A percentile compares a stretch with the other conserved stretches of the same genome.
phyloP scores from a whole-genome alignment of 2,888 invertebrate genomes.

The Drosophila neonasuta region DNA sequence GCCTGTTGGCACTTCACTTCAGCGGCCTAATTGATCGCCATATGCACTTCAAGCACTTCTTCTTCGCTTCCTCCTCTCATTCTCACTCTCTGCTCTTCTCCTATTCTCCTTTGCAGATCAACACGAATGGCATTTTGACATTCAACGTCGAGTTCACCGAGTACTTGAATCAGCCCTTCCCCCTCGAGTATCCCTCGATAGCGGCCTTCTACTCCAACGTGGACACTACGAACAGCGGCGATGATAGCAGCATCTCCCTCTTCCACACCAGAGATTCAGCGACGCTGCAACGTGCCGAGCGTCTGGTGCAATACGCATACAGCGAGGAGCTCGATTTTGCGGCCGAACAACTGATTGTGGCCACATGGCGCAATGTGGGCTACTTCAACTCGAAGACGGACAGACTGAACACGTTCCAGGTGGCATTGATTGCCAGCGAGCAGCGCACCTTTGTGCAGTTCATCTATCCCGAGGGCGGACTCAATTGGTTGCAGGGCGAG shows the following conservation, averaged over 20 bases:
- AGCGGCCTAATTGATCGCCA: conserved; percentile 50
- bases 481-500: conserved; percentile 95
- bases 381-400: conserved; percentile 85
- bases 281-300: conserved; percentile 86
- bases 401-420: conserved; percentile 94
- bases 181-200: conserved; percentile 93
- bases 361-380: conserved; percentile 95
- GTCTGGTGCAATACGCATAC: conserved; percentile 89
- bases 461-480: conserved; percentile 92
- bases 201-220: conserved; percentile 96
- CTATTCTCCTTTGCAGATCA: conserved; percentile 86
- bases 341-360: conserved; percentile 91
- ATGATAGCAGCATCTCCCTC: conserved; percentile 88
- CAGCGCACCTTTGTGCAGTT: conserved; percentile 91
- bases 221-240: conserved; percentile 85
- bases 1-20: conserved; percentile 64
- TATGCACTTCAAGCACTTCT: conserved; percentile 52
- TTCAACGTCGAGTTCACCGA: conserved; percentile 93
- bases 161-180: conserved; percentile 94
- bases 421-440: conserved; percentile 77
- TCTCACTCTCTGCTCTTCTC: neutral
- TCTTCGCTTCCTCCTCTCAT: neutral
- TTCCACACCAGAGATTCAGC: conserved; percentile 86
- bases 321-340: conserved; percentile 88
- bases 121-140: conserved; percentile 94